Base-by-base conservation (phyloP, 2,797 vertebrate species). In the Tinamus major region DNA sequence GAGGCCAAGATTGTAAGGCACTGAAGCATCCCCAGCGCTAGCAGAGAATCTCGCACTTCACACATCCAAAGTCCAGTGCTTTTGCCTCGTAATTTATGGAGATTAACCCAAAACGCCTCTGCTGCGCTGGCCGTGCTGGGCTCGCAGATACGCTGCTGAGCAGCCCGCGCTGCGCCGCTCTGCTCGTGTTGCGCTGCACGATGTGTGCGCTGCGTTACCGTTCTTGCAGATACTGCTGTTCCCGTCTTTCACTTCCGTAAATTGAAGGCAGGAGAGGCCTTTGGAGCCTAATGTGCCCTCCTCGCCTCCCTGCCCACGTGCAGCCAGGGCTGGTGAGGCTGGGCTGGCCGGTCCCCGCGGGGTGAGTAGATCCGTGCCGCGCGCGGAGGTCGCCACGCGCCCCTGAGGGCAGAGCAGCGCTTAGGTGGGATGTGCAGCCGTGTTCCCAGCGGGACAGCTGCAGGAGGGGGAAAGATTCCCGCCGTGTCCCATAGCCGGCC, bases 11-110 rank as follows among this genome's bases (percentile, higher is more conserved):
- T 72, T 78, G 87, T 27, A 65, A 76, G 49, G 55, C 49, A 10
- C 26, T 84, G 72, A 41, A 76, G 19, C 42, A 46, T 46, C 20
- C 13, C 6, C 35, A 31, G 49, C 12, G 65, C 39, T 63, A 39
- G 20, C 16, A 20, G 72, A 63, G 76, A 72, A 23, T 41, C 53
- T 85, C 41, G 62, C 79, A 64, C 49, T 72, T 29, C 18, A 2
- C n/a, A 5, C 41, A 18, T 27, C 26, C 21, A 42, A 87, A 1
- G 1, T 2, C 10, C 20, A 12, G 1, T 20, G 10, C 39, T 55
- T 82, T 79, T 69, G 37, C 23, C 23, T 44, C 16, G 1, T 48
- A 15, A 37, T 14, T 3, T 10, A 3, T 51, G 5, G 49, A 39
- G 31, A 46, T 79, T 89, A 26, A 10, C n/a, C 1, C 35, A 18